These are phyloP conservation scores for Thysanoteuthis rhombus DNA, from an alignment of 2,888 invertebrate species.

Conservation along the genomic window DNA sequence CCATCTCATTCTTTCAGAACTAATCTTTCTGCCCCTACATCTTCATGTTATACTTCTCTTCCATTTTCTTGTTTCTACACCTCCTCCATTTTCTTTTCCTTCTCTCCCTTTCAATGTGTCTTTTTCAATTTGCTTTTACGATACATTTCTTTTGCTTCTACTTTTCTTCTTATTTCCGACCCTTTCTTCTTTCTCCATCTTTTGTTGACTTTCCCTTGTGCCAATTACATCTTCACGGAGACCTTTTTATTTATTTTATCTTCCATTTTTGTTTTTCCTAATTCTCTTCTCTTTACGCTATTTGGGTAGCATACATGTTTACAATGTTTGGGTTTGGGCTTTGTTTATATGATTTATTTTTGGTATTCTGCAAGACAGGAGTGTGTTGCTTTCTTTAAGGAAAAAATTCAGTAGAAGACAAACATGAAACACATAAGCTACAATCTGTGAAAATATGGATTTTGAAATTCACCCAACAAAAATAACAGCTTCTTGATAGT, in stretches of 20 bases:
- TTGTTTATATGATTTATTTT: background rate
- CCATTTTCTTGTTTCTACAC: background rate
- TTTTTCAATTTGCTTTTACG: background rate
- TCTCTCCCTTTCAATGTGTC: background rate
- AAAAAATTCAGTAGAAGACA: background rate
- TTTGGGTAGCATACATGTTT: background rate
- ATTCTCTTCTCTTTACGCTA: background rate
- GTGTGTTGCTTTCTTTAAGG: background rate
- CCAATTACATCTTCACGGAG: background rate
- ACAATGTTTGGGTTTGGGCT: background rate
- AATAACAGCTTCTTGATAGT: background rate
- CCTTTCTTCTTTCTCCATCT: background rate
- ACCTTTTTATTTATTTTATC: background rate
- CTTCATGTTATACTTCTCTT: background rate
- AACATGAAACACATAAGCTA: background rate
- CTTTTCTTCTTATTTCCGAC: background rate
- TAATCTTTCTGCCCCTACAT: background rate
- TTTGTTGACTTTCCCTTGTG: background rate
- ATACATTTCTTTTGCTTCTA: background rate
- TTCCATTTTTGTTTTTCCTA: background rate
- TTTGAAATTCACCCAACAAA: conserved; percentile 13
- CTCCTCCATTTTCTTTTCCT: background rate
- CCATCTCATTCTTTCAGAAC: background rate
- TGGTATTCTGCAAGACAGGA: background rate
- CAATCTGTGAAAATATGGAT: background rate